Evolutionary conservation across 1,140 invertebrate genomes (phyloP), one percentile per base, ranked within the genome.

Genomic region (Magallana angulata): DNA sequence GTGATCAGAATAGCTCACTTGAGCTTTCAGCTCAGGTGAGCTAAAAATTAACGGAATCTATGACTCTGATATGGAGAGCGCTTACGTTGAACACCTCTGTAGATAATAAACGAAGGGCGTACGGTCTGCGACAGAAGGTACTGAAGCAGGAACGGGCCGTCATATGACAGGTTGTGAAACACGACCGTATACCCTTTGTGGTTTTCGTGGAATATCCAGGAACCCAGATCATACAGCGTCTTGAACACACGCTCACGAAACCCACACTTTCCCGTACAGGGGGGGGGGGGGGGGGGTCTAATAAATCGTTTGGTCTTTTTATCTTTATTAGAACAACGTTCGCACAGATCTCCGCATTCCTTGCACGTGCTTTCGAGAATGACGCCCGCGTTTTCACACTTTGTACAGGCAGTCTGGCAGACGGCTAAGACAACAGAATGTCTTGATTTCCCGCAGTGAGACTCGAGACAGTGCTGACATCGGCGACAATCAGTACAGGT

Each of bases 41-140:
- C n/a, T n/a, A n/a, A n/a, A n/a, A n/a, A n/a, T 88, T 88, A 5
- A 88, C n/a, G 1, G 84, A 85, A 62, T 89, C 88, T 9, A 89
- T 76, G 11, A 89, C 56, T 57, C 85, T 85, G 16, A 86, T 86
- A 9, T 86, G 85, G 36, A 57, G 24, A 30, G 18, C 56, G 14
- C 7, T 57, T 8, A 82, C 85, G 16, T 81, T 18, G n/a, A 80
- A 30, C n/a, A 59, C 87, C 87, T 12, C 58, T 57, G 18, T 84
- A 84, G 24, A 84, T 84, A 16, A 84, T 24, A 12, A 58, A 58
- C 8, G 56, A 57, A 9, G 82, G 82, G 24, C 24, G 24, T 24
- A 24, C 24, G 24, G 24, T 24, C 24, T 24, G 24, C 24, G 24
- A 24, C 24, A 24, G 24, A 24, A 24, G 24, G 24, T 24, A 24